Percentiles rank a stretch among this genome's conserved stretches.
Evolutionary conservation across 2,113 vertebrate genomes (phyloP).

Genomic region (Ictidomys tridecemlineatus): DNA sequence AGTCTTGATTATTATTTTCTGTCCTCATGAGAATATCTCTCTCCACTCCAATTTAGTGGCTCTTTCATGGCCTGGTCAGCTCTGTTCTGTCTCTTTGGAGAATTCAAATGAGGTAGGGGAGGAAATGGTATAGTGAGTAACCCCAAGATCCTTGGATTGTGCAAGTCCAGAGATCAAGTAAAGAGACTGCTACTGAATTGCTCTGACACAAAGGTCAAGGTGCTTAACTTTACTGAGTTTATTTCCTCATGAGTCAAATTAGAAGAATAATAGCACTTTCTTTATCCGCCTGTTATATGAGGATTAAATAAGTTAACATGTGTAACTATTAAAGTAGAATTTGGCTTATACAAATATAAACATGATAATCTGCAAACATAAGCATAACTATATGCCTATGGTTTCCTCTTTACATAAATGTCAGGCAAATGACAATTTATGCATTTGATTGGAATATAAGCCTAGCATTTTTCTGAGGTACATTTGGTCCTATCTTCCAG

Average conservation of each 20-base stretch:
- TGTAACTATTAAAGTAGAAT: background rate
- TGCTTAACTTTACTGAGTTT: background rate
- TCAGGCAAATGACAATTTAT: background rate
- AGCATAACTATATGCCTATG: background rate
- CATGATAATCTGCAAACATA: background rate
- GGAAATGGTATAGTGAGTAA: background rate
- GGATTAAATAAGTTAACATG: background rate
- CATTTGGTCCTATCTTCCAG: background rate
- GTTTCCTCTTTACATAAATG: background rate
- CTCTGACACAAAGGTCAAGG: background rate
- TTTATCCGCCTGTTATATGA: background rate
- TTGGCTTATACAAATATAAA: background rate
- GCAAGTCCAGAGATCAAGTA: background rate
- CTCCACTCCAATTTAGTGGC: background rate
- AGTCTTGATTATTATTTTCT: background rate
- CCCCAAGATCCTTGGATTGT: background rate
- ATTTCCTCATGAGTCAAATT: background rate
- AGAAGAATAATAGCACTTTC: background rate
- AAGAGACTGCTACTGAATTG: background rate
- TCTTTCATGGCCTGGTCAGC: background rate
- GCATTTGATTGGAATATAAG: slow-evolving; percentile 4
- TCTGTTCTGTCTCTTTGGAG: slow-evolving; percentile 4
- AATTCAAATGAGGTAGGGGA: background rate
- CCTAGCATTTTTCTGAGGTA: background rate
- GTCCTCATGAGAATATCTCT: background rate